Percentiles rank a stretch among this genome's conserved stretches.
These are phyloP conservation scores for Spisula subtruncata DNA, from an alignment of 2,888 invertebrate genomes.

Conservation along the genomic window DNA sequence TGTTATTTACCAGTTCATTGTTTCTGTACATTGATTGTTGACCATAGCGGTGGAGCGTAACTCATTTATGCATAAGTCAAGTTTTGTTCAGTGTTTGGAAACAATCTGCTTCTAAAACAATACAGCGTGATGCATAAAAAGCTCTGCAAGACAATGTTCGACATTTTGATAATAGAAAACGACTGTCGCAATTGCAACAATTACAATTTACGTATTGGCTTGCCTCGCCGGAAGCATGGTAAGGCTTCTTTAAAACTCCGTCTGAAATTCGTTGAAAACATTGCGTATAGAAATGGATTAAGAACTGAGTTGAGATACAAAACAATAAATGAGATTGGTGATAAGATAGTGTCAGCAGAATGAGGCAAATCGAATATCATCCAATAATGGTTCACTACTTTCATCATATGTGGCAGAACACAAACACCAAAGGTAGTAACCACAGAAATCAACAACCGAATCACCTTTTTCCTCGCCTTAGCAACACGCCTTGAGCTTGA, in stretches of 20 bases:
- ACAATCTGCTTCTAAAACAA: too few species aligned
- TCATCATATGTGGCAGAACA: conserved; percentile 95
- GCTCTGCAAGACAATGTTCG: too few species aligned
- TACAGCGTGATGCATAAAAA: too few species aligned
- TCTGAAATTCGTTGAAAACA: conserved; percentile 94
- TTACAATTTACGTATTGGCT: neutral
- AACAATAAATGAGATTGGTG: conserved; percentile 95
- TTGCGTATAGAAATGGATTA: conserved; percentile 96
- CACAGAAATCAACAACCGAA: conserved; percentile 95
- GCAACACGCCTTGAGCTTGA: conserved; percentile 55
- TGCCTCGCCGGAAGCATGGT: conserved; percentile 64
- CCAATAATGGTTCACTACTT: conserved; percentile 94
- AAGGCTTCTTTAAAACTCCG: conserved; percentile 95
- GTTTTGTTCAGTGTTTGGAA: too few species aligned
- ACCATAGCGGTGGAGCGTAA: too few species aligned
- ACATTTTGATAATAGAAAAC: too few species aligned
- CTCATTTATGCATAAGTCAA: too few species aligned
- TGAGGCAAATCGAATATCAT: conserved; percentile 87
- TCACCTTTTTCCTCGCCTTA: conserved; percentile 90
- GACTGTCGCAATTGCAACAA: neutral
- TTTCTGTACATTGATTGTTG: too few species aligned
- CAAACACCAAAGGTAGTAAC: conserved; percentile 96
- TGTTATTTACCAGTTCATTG: too few species aligned
- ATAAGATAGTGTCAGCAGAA: conserved; percentile 89
- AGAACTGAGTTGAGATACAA: conserved; percentile 96